phyloP scores from a whole-genome alignment of 2,797 vertebrate genomes.

The Girardinus metallicus region DNA sequence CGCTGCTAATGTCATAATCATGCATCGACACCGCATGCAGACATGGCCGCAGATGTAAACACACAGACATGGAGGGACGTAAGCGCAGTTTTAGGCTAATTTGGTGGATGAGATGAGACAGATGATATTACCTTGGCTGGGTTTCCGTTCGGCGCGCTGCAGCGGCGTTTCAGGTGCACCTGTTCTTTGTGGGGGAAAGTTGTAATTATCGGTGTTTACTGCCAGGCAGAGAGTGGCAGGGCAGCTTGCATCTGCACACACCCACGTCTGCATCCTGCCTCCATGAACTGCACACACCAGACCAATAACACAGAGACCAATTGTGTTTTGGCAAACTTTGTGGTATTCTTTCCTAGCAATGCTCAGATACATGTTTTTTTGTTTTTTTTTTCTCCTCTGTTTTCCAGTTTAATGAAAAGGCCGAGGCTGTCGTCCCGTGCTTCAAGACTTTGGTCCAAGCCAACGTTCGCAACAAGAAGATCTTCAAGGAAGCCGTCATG shows the following conservation, averaged over 20 bases:
- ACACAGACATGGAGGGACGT: slow-evolving; percentile 4
- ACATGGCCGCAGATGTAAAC: not conserved
- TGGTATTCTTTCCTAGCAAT: not conserved
- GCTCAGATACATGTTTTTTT: not conserved
- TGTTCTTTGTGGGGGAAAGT: slow-evolving; percentile 76
- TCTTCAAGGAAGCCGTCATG: slow-evolving; percentile 94
- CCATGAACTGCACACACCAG: slow-evolving; percentile 26
- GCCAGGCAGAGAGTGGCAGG: slow-evolving; percentile 65
- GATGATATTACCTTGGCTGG: slow-evolving; percentile 76
- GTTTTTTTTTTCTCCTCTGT: not conserved
- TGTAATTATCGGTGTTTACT: slow-evolving; percentile 77
- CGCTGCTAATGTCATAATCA: slow-evolving; percentile 42
- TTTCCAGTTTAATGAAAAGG: slow-evolving; percentile 95
- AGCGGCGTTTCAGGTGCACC: slow-evolving; percentile 74
- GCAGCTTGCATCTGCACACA: slow-evolving; percentile 69
- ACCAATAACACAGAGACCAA: slow-evolving; percentile 8
- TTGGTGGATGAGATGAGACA: slow-evolving; percentile 76
- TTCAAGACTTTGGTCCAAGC: slow-evolving; percentile 97
- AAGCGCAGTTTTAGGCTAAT: slow-evolving; percentile 62
- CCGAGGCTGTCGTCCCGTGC: slow-evolving; percentile 92
- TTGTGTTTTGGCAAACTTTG: slow-evolving; percentile 1
- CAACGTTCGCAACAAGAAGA: slow-evolving; percentile 96
- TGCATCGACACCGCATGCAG: slow-evolving; percentile 11
- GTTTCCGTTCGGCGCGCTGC: slow-evolving; percentile 64
- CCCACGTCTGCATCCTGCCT: slow-evolving; percentile 45